Base-by-base conservation (phyloP, 2,113 vertebrate species). In the Microcebus murinus region DNA sequence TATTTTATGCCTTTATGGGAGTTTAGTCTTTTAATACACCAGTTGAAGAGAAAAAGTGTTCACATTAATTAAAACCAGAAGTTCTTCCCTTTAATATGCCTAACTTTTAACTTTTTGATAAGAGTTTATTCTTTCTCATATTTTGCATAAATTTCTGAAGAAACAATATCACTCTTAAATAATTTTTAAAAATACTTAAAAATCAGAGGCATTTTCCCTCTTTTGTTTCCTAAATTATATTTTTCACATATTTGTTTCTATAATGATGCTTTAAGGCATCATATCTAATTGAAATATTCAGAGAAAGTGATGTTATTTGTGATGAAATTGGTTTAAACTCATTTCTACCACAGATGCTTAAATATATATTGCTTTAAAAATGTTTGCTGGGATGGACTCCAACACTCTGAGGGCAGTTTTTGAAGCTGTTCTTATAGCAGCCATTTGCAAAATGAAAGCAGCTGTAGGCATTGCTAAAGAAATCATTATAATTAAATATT, bases 11-110 rank as follows among this genome's bases (percentile, higher is more conserved):
- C 34, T 77, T 85, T 89, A n/a, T 73, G 68, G 52, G 52, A 74
- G 31, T 68, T 68, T 45, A 90, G 48, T 93, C 39, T 94, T 92
- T 85, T 77, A 86, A 91, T 74, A 73, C 87, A 74, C 27, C 15
- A 36, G 57, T 2, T 71, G 36, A 90, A 61, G 59, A 90, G 74
- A 74, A 90, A 93, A 82, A 84, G 17, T 36, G 17, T 31, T 95
- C 55, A 65, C 23, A 59, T 34, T 65, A 82, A 96, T 83, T n/a
- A 81, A 86, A 92, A 59, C 17, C 48, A 42, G 12, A 70, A 91
- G 23, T 68, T 11, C 11, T 21, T 71, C 52, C 59, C 17, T 17
- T 82, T 77, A 65, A 81, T 27, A 57, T 21, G 4, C 21, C 34
- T 50, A 55, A 48, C 91, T 91, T 65, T 23, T 45, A 70, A 80